Conservation (phyloP, 1,140 invertebrate species). For the Oscheius sp. region DNA sequence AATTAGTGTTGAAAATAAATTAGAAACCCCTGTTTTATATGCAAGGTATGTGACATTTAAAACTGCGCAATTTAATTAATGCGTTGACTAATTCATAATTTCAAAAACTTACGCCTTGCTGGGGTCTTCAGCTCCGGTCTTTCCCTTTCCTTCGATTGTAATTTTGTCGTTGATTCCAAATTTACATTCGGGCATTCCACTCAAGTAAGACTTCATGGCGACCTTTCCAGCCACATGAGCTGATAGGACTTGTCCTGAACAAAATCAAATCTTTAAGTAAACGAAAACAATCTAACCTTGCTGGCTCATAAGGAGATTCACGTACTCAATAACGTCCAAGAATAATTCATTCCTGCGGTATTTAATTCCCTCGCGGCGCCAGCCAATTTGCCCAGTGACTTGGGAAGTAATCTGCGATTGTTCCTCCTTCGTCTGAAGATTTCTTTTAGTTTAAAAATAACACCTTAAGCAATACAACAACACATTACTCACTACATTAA, state of each 20-base stretch:
- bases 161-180: slow-evolving; percentile 99
- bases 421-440: slow-evolving; percentile 87
- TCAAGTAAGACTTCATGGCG: slow-evolving; percentile 98
- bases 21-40: too few relatives aligned
- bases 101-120: slow-evolving; percentile 65
- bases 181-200: slow-evolving; percentile 99
- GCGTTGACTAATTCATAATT: slow-evolving; percentile 50
- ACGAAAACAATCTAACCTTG: slow-evolving; percentile 72
- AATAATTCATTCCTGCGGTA: slow-evolving; percentile 97
- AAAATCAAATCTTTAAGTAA: slow-evolving; percentile 6
- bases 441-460: background rate
- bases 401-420: slow-evolving; percentile 99
- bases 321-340: slow-evolving; percentile 97
- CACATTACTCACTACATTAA: slow-evolving; percentile 7
- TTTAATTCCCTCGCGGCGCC: slow-evolving; percentile 98
- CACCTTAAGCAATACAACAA: background rate
- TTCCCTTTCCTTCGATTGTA: slow-evolving; percentile 94
- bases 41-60: too few relatives aligned
- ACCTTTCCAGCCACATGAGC: slow-evolving; percentile 99
- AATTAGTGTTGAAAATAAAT: too few relatives aligned
- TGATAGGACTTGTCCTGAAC: slow-evolving; percentile 87
- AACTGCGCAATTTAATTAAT: background rate
- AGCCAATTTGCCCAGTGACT: slow-evolving; percentile 95
- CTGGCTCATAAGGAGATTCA: slow-evolving; percentile 97
- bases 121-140: slow-evolving; percentile 76